These are phyloP conservation scores for Oreocharis arfaki DNA, from an alignment of 2,113 vertebrate genomes.

Conservation along the genomic window DNA sequence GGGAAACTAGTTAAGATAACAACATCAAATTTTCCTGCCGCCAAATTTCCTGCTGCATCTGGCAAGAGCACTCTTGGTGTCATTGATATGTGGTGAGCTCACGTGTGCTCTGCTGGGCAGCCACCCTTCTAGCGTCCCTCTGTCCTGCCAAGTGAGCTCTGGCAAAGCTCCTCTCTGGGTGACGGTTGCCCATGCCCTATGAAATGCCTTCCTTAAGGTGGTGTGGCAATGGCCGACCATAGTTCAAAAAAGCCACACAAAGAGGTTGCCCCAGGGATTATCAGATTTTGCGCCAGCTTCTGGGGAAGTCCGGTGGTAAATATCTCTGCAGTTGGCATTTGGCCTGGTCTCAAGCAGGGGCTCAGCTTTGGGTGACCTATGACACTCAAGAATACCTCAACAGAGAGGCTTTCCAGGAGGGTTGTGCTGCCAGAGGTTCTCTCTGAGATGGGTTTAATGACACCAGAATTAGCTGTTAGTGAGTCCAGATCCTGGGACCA, in stretches of 20 bases:
- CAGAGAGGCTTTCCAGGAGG: not conserved
- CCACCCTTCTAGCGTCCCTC: not conserved
- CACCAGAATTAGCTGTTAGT: not conserved
- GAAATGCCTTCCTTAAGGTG: not conserved
- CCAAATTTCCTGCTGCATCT: not conserved
- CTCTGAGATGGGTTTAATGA: not conserved
- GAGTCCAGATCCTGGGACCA: not conserved
- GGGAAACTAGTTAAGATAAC: not conserved
- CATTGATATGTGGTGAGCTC: not conserved
- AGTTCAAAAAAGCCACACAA: not conserved
- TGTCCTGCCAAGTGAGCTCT: not conserved
- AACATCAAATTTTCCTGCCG: not conserved
- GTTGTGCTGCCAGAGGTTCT: not conserved
- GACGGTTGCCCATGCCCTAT: rapidly evolving
- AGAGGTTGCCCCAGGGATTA: not conserved
- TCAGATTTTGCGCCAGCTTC: not conserved
- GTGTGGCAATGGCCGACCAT: not conserved
- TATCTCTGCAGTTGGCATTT: not conserved
- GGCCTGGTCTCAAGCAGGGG: not conserved
- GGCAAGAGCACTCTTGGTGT: not conserved
- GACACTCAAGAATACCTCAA: rapidly evolving
- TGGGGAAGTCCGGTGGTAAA: not conserved
- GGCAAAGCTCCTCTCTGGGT: not conserved
- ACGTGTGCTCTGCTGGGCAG: not conserved
- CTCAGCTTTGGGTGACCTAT: not conserved